Percentiles rank a stretch among this genome's conserved stretches.
These are phyloP conservation scores for Plutomurus gul DNA, from an alignment of 1,140 invertebrate species.

Conservation along the genomic window DNA sequence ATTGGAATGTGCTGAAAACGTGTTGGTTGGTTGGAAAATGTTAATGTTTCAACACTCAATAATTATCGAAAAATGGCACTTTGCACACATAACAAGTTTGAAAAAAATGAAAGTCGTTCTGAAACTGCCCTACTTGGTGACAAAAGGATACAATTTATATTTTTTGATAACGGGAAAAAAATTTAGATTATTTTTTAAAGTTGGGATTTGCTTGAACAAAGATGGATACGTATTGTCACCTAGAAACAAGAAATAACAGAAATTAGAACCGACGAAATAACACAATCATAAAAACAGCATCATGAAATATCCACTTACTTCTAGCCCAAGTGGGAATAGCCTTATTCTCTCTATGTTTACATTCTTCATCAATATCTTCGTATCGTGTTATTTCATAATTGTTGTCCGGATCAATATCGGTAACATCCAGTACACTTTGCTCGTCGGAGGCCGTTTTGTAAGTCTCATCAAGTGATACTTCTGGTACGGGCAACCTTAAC, in stretches of 20 bases:
- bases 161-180: neutral
- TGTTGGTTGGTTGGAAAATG: too few species aligned
- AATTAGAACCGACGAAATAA: neutral
- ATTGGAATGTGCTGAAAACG: too few species aligned
- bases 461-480: neutral
- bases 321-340: neutral
- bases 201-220: neutral
- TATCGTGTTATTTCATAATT: neutral
- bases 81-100: too few species aligned
- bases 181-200: too few species aligned
- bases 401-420: neutral
- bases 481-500: neutral
- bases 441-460: neutral
- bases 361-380: constrained; percentile 3
- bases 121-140: too few species aligned
- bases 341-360: neutral
- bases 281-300: neutral
- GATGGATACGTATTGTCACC: neutral
- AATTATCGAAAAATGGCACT: too few species aligned
- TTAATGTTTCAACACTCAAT: too few species aligned
- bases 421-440: neutral
- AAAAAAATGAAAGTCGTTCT: too few species aligned
- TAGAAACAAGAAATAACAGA: neutral
- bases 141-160: neutral
- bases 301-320: neutral